Evolutionary conservation across 2,888 invertebrate species (phyloP), one percentile per base, ranked within the genome.

Genomic region (Lacanobia oleracea): DNA sequence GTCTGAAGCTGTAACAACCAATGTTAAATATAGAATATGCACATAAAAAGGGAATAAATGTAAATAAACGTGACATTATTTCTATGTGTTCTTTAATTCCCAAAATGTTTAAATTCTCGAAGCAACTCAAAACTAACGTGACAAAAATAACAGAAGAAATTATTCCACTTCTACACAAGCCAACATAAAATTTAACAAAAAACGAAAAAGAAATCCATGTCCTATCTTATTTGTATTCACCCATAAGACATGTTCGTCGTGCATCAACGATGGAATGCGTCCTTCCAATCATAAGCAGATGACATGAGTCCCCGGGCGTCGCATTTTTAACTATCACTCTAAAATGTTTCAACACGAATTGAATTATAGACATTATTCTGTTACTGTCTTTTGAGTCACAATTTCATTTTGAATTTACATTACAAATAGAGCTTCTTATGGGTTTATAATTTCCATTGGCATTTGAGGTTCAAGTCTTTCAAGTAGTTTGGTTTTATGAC

Each of bases 211-310:
- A 57, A 67, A 51, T 33, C 37, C 64, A 75, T 83, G 84, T 81
- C 72, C 85, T 81, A 73, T 76, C 85, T 73, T 85, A 86, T 84
- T 86, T 84, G 85, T 86, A 84, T 86, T 84, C 85, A 79, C 53
- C 73, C 80, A 72, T 75, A 82, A 72, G 70, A 85, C 83, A 79
- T 87, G 87, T 85, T 71, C 69, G 86, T 87, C 86, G 87, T 88
- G 87, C 84, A 87, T 88, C 87, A 88, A 87, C 88, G 86, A 86
- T 90, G 93, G 93, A 93, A 93, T 93, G 93, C 88, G 87, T 90
- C 89, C 89, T 89, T 91, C 74, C 90, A 90, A 92, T 93, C 92
- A 93, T 91, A 91, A 90, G 87, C 89, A 89, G 89, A 90, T 92
- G 91, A 92, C 91, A 90, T 87, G 87, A 81, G 88, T 88, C 85